Evolutionary conservation across 2,113 vertebrate species (phyloP).

Genomic region (Promerops cafer): DNA sequence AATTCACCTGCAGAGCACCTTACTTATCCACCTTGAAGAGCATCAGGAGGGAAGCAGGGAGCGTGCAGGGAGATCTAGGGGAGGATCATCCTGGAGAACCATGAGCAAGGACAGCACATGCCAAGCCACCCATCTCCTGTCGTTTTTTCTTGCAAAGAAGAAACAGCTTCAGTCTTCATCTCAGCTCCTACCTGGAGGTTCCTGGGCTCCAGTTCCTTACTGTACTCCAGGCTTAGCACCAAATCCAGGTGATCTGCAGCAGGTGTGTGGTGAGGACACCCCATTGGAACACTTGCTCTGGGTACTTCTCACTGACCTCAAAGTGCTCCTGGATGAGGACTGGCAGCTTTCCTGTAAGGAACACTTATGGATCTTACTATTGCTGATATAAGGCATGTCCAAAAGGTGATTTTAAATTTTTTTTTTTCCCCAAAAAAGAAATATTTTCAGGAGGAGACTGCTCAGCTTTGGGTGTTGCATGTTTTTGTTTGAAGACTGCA

Average conservation of each 20-base stretch:
- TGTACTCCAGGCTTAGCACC: background rate
- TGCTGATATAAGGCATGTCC: background rate
- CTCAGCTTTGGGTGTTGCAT: background rate
- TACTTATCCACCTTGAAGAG: background rate
- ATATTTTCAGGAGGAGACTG: background rate
- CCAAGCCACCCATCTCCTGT: fast-evolving
- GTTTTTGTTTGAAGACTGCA: background rate
- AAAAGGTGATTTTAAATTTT: background rate
- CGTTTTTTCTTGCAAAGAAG: background rate
- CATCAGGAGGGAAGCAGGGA: background rate
- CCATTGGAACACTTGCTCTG: fast-evolving
- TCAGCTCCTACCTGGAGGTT: background rate
- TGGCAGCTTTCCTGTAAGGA: background rate
- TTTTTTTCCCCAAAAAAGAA: fast-evolving
- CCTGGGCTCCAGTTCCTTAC: background rate
- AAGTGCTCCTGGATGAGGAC: background rate
- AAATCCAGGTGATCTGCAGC: background rate
- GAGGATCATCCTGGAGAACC: background rate
- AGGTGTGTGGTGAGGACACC: background rate
- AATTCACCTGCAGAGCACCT: background rate
- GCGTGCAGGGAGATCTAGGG: background rate
- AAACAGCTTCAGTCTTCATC: background rate
- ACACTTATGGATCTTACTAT: fast-evolving
- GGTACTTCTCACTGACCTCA: background rate
- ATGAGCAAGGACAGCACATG: fast-evolving